Conservation (phyloP, 2,797 vertebrate species). For the Limnodromus scolopaceus region DNA sequence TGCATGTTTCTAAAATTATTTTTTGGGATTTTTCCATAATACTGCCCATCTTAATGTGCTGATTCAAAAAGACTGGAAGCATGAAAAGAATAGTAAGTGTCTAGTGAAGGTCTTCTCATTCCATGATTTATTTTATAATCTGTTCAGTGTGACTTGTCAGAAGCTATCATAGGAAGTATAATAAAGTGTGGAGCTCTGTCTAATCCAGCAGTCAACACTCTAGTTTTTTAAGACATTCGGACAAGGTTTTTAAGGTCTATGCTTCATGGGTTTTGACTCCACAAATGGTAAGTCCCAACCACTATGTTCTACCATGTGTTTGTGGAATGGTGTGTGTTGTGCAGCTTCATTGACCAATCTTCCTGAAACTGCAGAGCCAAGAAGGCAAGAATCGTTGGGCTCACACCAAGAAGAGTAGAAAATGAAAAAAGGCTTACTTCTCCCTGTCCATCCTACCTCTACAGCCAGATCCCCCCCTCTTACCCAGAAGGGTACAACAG, state of each 20-base stretch:
- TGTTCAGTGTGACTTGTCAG: neutral
- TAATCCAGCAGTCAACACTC: neutral
- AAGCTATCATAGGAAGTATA: neutral
- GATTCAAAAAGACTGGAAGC: neutral
- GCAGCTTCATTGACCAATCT: neutral
- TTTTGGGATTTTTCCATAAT: neutral
- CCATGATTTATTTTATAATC: neutral
- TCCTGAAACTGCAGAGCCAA: neutral
- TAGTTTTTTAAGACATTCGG: neutral
- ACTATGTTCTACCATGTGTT: neutral
- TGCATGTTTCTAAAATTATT: neutral
- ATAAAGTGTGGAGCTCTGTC: neutral
- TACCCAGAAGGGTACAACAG: neutral
- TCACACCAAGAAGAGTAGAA: neutral
- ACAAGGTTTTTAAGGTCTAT: neutral
- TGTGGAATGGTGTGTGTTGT: fast-evolving
- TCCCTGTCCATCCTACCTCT: neutral
- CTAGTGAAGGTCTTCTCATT: neutral
- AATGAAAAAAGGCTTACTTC: neutral
- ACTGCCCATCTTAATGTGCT: neutral
- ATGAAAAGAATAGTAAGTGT: neutral
- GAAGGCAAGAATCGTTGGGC: neutral
- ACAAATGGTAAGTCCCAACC: neutral
- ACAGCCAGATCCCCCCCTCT: neutral
- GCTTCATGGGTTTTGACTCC: neutral